phyloP scores from a whole-genome alignment of 1,140 invertebrate genomes.

The Coptotermes formosanus region DNA sequence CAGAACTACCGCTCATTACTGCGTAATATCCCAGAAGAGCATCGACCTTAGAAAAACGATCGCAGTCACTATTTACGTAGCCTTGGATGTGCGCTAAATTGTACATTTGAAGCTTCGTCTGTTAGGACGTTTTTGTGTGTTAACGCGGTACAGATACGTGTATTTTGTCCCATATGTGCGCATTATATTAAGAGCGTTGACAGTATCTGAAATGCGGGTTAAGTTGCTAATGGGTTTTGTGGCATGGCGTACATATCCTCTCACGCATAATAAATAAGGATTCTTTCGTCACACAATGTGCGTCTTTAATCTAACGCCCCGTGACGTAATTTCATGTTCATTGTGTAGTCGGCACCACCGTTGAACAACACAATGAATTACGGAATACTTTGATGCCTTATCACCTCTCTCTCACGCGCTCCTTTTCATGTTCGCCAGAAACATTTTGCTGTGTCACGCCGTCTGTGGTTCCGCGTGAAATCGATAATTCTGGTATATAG shows the following conservation, averaged over 20 bases:
- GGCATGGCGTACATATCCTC: background rate
- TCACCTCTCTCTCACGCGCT: background rate
- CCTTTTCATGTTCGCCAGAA: background rate
- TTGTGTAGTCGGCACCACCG: background rate
- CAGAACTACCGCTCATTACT: no score
- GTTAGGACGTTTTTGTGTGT: no score
- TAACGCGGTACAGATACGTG: no score
- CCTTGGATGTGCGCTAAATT: no score
- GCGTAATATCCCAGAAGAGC: no score
- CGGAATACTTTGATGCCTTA: background rate
- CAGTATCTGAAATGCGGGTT: no score
- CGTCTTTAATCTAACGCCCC: background rate
- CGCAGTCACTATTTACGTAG: no score
- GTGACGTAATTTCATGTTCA: background rate
- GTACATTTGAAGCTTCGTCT: no score
- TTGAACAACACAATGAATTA: background rate
- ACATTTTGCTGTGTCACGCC: slow-evolving; percentile 10
- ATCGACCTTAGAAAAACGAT: no score
- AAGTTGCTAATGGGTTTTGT: no score
- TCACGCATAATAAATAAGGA: background rate
- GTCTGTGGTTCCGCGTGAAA: slow-evolving; percentile 2
- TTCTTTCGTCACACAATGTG: background rate
- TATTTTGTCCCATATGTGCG: no score
- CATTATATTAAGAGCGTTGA: no score
- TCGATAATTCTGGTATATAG: slow-evolving; percentile 13